Evolutionary conservation across 2,888 invertebrate genomes (phyloP).

Genomic region (Choristoneura rosaceana): DNA sequence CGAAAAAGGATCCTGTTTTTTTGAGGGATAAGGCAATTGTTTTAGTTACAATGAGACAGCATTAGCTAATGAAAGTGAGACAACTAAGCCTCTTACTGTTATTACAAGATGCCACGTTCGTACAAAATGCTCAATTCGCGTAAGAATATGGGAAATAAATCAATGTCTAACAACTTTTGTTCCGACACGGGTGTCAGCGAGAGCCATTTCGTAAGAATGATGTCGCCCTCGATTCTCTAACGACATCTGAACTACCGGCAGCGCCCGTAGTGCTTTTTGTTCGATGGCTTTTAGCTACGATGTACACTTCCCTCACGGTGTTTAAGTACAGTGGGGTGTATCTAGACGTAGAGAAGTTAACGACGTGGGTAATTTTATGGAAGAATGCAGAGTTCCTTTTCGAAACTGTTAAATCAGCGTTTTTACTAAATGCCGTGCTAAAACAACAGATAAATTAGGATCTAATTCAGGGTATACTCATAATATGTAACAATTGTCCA

Average conservation of each 20-base stretch:
- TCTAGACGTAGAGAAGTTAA: conserved; percentile 12
- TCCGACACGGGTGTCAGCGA: conserved; percentile 36
- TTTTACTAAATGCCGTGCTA: no score
- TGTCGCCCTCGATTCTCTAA: conserved; percentile 39
- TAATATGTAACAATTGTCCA: no score
- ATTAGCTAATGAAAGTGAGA: conserved; percentile 1
- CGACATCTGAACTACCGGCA: conserved; percentile 32
- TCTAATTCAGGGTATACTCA: no score
- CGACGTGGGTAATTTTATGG: conserved; percentile 11
- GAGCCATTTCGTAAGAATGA: conserved; percentile 37
- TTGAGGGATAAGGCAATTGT: neutral
- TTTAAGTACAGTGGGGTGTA: conserved; percentile 1
- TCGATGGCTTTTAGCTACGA: conserved; percentile 35
- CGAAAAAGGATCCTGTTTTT: neutral
- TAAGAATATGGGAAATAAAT: conserved; percentile 32
- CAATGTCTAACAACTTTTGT: conserved; percentile 40
- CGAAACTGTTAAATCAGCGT: neutral
- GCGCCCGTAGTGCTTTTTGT: conserved; percentile 31
- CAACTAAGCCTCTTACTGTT: conserved; percentile 4
- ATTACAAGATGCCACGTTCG: conserved; percentile 4
- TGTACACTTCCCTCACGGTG: neutral
- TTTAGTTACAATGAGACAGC: neutral
- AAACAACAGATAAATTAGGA: no score
- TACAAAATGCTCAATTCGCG: conserved; percentile 17
- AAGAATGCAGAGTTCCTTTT: neutral